Conservation (phyloP, 2,888 invertebrate genomes). For the Idaea straminata region DNA sequence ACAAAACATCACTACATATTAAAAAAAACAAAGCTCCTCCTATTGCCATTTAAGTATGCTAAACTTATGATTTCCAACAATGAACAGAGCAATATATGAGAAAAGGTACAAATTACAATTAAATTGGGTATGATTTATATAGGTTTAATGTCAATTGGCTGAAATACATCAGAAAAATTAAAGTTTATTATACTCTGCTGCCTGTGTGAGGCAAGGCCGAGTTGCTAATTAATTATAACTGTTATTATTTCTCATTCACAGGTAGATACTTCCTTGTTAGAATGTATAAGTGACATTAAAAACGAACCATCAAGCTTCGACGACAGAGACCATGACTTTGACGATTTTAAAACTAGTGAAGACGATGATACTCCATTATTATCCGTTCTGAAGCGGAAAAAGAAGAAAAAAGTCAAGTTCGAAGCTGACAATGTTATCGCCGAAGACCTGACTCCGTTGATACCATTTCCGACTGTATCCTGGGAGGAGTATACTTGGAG, state of each 20-base stretch:
- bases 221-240: too few species aligned
- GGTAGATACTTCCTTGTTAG: neutral
- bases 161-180: too few species aligned
- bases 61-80: too few species aligned
- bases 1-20: too few species aligned
- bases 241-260: neutral
- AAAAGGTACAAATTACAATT: too few species aligned
- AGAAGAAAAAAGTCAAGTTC: slow-evolving; percentile 40
- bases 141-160: too few species aligned
- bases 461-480: slow-evolving; percentile 34
- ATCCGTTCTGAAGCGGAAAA: slow-evolving; percentile 45
- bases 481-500: slow-evolving; percentile 67
- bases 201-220: too few species aligned
- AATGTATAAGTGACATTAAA: slow-evolving; percentile 35
- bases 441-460: slow-evolving; percentile 22
- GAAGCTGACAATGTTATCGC: slow-evolving; percentile 19
- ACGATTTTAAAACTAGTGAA: slow-evolving; percentile 50
- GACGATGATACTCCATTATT: slow-evolving; percentile 56
- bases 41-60: too few species aligned
- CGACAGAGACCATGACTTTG: slow-evolving; percentile 32
- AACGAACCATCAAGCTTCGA: slow-evolving; percentile 44
- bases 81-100: too few species aligned
- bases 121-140: too few species aligned
- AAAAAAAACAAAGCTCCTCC: too few species aligned
- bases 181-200: too few species aligned